Base-by-base conservation (phyloP, 1,140 invertebrate genomes). In the Psilanteris sp. region DNA sequence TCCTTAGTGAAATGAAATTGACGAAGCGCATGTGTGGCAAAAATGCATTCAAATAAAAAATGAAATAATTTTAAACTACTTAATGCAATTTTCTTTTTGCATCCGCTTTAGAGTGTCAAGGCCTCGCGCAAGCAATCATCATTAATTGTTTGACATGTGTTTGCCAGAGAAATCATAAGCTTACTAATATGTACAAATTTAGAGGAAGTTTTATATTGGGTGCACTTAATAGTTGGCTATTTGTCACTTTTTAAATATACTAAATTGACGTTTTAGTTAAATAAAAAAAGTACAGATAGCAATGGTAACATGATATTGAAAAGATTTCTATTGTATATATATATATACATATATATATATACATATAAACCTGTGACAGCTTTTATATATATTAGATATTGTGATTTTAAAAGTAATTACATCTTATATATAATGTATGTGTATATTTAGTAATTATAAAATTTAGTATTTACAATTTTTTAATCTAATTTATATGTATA, bases 91-190 rank as follows among this genome's bases (percentile, higher is more conserved):
- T 78, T 70, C 46, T 66, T 67, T 72, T 73, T 77, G 66, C 66
- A 74, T 75, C 74, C 61, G 76, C 73, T 80, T 80, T 64, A 59
- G 59, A 55, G 55, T 67, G 61, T 66, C 46, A 72, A 70, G 52
- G 72, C 67, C 44, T 77, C 59, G 44, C 43, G 62, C 52, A 57
- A 78, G 55, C 70, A 78, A 74, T 31, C 66, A 73, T 74, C 59
- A 77, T 77, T 72, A 72, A 77, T 77, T 72, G 74, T 77, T 68
- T 72, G 74, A 72, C 55, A 61, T 77, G 67, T 77, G 74, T 77
- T 77, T 72, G 74, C 74, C 50, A 77, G 39, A 72, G 13, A 68
- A 50, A 46, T 77, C 74, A 77, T 71, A 11, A 77, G 74, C 74
- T 77, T 77, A 77, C 74, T 77, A 77, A 77, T 77, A 72, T 52